These are phyloP conservation scores for Elymnias hypermnestra DNA, from an alignment of 1,140 invertebrate species.

Conservation along the genomic window DNA sequence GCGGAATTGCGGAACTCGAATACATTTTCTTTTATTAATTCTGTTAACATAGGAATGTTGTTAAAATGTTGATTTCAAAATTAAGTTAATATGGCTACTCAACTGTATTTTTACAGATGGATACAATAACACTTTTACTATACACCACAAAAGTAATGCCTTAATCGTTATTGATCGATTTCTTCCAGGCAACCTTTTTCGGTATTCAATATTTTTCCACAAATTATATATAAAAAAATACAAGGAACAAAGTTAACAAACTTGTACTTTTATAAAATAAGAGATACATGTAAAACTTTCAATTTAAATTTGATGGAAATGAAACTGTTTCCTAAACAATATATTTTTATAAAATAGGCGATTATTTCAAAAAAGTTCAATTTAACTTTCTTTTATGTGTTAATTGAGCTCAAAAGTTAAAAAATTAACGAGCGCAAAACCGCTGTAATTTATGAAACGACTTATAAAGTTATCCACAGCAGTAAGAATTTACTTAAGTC, in stretches of 20 bases:
- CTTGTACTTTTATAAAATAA: no score
- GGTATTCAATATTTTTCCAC: no score
- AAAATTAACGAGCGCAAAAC: neutral
- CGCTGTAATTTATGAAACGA: slow-evolving; percentile 3
- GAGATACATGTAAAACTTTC: no score
- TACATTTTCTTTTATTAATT: slow-evolving; percentile 34
- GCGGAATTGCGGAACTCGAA: slow-evolving; percentile 24
- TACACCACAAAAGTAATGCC: no score
- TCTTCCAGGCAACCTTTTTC: no score
- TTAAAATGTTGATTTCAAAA: neutral
- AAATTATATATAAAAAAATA: no score
- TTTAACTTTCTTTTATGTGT: neutral
- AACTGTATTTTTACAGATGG: neutral
- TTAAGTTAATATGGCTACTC: neutral
- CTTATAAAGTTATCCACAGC: slow-evolving; percentile 11
- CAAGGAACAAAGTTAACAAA: no score
- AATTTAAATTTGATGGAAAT: no score
- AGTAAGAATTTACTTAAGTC: slow-evolving; percentile 17
- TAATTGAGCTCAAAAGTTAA: neutral
- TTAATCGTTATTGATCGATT: no score
- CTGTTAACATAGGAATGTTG: slow-evolving; percentile 26
- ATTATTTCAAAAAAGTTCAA: neutral
- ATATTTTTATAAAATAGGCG: no score
- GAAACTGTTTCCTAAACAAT: no score
- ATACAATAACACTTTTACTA: no score